Base-by-base conservation (phyloP, 2,888 invertebrate genomes). In the Zygaena filipendulae region DNA sequence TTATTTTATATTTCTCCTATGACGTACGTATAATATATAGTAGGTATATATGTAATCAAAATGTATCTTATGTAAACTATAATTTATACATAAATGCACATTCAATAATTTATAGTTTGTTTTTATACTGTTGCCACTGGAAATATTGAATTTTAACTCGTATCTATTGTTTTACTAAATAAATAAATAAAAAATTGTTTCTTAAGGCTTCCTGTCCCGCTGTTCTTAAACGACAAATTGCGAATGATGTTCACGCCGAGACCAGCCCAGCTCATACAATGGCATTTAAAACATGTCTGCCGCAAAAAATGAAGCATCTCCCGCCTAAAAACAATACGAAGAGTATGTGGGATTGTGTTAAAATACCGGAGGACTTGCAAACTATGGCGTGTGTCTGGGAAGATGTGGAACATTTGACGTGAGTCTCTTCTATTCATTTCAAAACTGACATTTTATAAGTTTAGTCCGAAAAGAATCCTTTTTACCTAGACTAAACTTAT, bases 301-400 rank as follows among this genome's bases (percentile, higher is more conserved):
- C 85, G 0, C 55, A 62, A 9, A 56, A 77, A 24, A 47, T 82
- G 51, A 77, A 79, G 39, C 81, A 81, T 32, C 47, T 77, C 3
- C 82, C 85, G 5, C 84, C 85, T 0, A 56, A 53, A 16, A 84
- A 84, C 50, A 69, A 77, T 16, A 80, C 83, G 1, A 48, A 72
- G 23, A 52, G 68, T 23, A 70, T 68, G 39, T 87, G 86, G 87
- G 50, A 83, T 14, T 53, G 67, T 5, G 82, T 83, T 29, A 52
- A 71, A 35, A 81, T 85, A 24, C 85, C 84, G 0, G 63, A 79
- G 26, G 83, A 85, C 23, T 52, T 88, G 10, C 72, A 79, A 30
- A 66, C 77, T 1, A 87, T 87, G 87, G 67, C 83, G 0, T 70
- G 72, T 23, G 82, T 87, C 1, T 87, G 84, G 84, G 74, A 82